Evolutionary conservation across 2,888 invertebrate genomes (phyloP).

Genomic region (Altica lythri): DNA sequence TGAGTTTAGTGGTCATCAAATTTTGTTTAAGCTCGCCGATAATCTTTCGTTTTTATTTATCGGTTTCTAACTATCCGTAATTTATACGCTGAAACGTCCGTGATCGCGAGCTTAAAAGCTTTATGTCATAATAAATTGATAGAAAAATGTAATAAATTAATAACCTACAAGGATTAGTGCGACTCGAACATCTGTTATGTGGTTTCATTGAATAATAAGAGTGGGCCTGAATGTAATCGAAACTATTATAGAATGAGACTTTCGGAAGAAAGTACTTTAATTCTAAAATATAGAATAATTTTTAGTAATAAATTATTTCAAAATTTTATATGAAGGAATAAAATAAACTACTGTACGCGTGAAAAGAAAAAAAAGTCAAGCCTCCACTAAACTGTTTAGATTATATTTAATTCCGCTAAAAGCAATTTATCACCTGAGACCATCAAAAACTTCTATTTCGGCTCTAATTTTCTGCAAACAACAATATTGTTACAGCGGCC

Average conservation of each 20-base stretch:
- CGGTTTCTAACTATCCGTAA: conserved; percentile 18
- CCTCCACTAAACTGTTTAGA: no score
- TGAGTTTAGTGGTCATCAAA: not conserved
- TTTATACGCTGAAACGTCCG: conserved; percentile 18
- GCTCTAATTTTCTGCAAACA: not conserved
- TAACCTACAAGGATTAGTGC: conserved; percentile 8
- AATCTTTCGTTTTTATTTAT: conserved; percentile 21
- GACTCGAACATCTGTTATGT: conserved; percentile 11
- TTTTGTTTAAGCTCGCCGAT: not conserved
- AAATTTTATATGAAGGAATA: no score
- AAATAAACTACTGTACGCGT: no score
- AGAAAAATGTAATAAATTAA: conserved; percentile 17
- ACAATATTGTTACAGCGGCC: conserved; percentile 12
- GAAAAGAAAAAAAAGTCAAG: no score
- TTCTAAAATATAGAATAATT: no score
- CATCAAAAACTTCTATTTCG: not conserved
- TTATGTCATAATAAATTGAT: conserved; percentile 16
- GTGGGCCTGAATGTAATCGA: no score
- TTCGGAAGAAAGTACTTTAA: no score
- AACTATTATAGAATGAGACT: no score
- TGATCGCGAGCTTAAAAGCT: conserved; percentile 8
- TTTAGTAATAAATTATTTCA: no score
- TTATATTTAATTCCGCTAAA: conserved; percentile 8
- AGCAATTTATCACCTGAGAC: conserved; percentile 4
- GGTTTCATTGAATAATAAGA: no score